These are phyloP conservation scores for Odontomyia ornata DNA, from an alignment of 2,888 invertebrate species.

Conservation along the genomic window DNA sequence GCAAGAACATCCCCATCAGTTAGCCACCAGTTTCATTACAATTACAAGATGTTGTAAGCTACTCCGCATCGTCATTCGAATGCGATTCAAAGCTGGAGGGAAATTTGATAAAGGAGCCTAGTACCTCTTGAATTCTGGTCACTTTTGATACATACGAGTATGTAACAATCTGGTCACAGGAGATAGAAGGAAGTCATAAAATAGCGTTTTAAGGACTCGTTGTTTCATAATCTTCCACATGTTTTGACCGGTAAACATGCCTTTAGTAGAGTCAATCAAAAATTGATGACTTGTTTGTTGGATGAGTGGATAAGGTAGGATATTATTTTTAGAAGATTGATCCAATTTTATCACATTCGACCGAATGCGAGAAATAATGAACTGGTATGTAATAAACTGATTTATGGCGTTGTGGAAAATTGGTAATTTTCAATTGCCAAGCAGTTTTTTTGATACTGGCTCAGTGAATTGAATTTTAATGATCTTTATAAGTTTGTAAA, in stretches of 20 bases:
- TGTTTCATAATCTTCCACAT: constrained; percentile 15
- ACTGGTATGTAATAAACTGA: neutral
- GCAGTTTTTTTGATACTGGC: neutral
- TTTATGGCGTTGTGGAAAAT: neutral
- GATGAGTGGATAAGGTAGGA: neutral
- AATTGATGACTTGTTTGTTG: neutral
- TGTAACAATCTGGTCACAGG: too few species aligned
- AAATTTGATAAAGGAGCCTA: neutral
- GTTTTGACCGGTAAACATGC: neutral
- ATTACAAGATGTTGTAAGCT: constrained; percentile 12
- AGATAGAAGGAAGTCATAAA: too few species aligned
- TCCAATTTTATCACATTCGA: neutral
- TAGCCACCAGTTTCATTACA: constrained; percentile 12
- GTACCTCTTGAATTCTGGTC: neutral
- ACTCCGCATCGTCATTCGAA: neutral
- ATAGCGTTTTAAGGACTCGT: neutral
- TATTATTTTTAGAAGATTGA: neutral
- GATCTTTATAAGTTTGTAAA: too few species aligned
- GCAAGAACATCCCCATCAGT: constrained; percentile 16
- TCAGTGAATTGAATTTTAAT: neutral
- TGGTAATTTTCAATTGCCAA: neutral
- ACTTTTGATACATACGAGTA: neutral
- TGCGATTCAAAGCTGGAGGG: neutral
- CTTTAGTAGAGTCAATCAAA: neutral
- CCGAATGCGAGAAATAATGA: neutral